Conservation (phyloP, 2,113 vertebrate genomes). For the Rhabdornis inornatus region DNA sequence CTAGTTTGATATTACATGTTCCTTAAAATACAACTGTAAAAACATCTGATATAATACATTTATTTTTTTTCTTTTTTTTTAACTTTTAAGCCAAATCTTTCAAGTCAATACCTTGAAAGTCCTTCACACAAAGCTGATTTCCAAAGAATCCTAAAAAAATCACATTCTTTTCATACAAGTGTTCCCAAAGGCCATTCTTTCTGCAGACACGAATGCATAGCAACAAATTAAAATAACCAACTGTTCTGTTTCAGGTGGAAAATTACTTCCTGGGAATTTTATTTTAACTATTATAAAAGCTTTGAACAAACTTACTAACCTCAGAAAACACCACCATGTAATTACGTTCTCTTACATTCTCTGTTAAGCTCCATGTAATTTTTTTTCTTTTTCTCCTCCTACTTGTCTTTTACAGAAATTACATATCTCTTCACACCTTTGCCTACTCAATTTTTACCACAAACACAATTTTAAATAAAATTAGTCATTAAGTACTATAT, state of each 20-base stretch:
- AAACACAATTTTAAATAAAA: neutral
- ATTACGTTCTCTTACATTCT: neutral
- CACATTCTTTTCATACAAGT: neutral
- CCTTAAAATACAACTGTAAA: neutral
- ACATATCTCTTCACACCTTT: slow-evolving; percentile 9
- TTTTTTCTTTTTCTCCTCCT: neutral
- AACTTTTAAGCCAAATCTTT: neutral
- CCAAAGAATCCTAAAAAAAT: neutral
- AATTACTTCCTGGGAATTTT: neutral
- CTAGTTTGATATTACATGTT: neutral
- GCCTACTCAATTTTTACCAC: neutral
- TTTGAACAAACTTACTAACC: neutral
- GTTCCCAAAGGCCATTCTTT: neutral
- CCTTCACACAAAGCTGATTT: neutral
- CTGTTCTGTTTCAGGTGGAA: neutral
- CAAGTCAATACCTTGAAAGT: neutral
- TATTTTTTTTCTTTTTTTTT: neutral
- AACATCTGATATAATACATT: neutral
- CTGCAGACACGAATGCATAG: neutral
- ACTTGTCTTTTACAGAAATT: slow-evolving; percentile 11
- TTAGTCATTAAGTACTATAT: neutral
- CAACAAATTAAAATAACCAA: neutral
- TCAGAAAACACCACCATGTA: neutral
- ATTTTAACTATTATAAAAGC: neutral
- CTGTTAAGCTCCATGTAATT: neutral